phyloP scores from a whole-genome alignment of 2,888 invertebrate species.

The Serrognathus titanus region DNA sequence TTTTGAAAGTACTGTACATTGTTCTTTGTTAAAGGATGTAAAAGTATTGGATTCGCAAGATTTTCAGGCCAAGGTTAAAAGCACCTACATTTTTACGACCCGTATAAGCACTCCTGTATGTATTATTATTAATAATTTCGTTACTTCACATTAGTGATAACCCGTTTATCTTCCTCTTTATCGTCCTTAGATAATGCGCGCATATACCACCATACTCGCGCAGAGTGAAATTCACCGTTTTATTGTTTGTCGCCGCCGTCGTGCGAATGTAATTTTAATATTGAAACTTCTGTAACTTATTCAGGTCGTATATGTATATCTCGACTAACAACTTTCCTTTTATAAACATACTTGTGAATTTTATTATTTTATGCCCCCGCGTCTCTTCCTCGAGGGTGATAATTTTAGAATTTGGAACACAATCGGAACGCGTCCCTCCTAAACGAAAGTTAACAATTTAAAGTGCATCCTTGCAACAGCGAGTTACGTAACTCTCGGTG shows the following conservation, averaged over 20 bases:
- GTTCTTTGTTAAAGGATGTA: no score
- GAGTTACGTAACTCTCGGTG: neutral
- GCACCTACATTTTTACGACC: slow-evolving; percentile 7
- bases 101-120: neutral
- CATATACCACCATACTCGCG: neutral
- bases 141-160: neutral
- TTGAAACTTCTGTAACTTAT: slow-evolving; percentile 8
- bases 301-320: slow-evolving; percentile 15
- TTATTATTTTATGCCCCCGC: slow-evolving; percentile 4
- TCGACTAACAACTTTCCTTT: slow-evolving; percentile 16
- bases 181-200: slow-evolving; percentile 2
- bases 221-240: neutral
- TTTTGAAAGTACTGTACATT: no score
- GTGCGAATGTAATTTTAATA: slow-evolving; percentile 1
- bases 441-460: neutral
- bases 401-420: no score
- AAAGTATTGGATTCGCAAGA: no score
- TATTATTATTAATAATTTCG: neutral
- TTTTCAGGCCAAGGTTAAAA: neutral
- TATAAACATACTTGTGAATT: slow-evolving; percentile 13
- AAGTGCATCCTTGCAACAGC: neutral
- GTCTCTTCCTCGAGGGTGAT: neutral
- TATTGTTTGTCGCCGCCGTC: neutral
- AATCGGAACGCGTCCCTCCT: no score
- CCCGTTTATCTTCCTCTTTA: neutral